A percentile compares a stretch with the other conserved stretches of the same genome.
These are phyloP conservation scores for Hyla sarda DNA, from an alignment of 2,113 vertebrate species.

Conservation along the genomic window DNA sequence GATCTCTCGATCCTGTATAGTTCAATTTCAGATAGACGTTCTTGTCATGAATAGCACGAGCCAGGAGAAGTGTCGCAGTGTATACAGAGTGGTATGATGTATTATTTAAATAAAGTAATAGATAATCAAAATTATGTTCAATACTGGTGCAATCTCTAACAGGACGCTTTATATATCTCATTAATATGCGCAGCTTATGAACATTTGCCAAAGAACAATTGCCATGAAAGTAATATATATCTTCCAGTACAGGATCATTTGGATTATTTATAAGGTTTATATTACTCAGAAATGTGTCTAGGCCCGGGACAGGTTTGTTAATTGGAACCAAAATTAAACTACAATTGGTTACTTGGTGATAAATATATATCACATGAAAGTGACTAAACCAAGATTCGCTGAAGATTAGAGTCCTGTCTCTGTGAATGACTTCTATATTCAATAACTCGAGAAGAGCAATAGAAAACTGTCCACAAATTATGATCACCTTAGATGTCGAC, in stretches of 20 bases:
- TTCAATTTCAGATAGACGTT: no score
- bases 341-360: background rate
- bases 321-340: background rate
- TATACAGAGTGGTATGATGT: background rate
- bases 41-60: no score
- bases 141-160: background rate
- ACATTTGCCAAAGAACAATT: background rate
- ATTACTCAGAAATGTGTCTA: background rate
- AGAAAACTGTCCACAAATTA: slow-evolving; percentile 9
- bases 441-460: background rate
- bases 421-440: background rate
- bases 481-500: background rate
- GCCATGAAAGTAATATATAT: background rate
- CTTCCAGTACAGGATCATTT: slow-evolving; percentile 12
- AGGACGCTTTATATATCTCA: no score
- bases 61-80: background rate
- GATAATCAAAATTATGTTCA: background rate
- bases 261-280: background rate
- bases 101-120: background rate
- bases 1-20: no score
- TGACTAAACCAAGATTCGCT: background rate
- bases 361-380: accelerated
- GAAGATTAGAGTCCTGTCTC: background rate
- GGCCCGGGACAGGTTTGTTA: background rate
- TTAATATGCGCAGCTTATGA: background rate